These are phyloP conservation scores for Oreochromis grahami DNA, from an alignment of 2,797 vertebrate species.

Conservation along the genomic window DNA sequence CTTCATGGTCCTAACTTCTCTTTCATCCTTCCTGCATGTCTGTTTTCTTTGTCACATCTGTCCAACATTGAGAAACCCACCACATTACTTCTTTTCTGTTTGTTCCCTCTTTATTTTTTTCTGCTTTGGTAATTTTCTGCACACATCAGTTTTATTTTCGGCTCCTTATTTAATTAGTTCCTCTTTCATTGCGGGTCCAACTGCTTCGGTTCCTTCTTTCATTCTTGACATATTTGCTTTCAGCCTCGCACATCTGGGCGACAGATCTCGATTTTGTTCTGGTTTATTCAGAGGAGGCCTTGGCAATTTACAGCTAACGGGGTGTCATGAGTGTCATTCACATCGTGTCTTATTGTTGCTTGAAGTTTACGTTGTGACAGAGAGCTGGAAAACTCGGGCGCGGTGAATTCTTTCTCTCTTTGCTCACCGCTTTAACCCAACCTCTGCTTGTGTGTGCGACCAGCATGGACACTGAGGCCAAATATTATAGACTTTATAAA, in stretches of 20 bases:
- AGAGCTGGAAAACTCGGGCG: not conserved
- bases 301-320: not conserved
- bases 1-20: not conserved
- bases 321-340: not conserved
- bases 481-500: not conserved
- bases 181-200: not conserved
- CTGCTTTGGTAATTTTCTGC: not conserved
- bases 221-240: not conserved
- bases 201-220: not conserved
- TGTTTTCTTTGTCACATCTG: not conserved
- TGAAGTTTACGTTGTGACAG: not conserved
- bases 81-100: not conserved
- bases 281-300: not conserved
- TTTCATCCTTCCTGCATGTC: not conserved
- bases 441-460: not conserved
- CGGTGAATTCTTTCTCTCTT: not conserved
- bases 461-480: not conserved
- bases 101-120: not conserved
- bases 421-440: not conserved
- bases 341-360: not conserved
- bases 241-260: not conserved
- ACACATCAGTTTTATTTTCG: not conserved
- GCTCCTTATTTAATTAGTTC: not conserved
- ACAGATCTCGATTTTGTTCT: not conserved
- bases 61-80: not conserved